phyloP scores from a whole-genome alignment of 1,140 invertebrate genomes.

The Andrena cerasifolii region DNA sequence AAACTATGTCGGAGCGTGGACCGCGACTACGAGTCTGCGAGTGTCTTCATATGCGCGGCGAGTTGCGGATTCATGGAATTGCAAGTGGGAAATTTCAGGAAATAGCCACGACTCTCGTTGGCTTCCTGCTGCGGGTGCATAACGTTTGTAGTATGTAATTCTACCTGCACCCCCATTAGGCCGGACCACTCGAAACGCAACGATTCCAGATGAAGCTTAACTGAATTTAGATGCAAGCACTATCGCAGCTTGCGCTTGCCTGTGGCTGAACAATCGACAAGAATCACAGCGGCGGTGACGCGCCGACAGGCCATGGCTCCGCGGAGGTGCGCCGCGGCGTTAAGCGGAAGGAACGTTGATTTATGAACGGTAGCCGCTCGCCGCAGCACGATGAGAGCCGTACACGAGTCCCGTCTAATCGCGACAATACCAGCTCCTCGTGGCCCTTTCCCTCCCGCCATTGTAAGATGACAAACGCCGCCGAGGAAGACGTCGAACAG shows the following conservation, averaged over 20 bases:
- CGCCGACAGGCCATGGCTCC: background rate
- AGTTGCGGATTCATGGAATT: too few species aligned
- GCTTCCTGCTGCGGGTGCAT: too few species aligned
- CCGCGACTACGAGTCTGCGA: too few species aligned
- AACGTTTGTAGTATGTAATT: too few species aligned
- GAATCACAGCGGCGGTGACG: constrained; percentile 17
- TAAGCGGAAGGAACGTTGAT: constrained; percentile 71
- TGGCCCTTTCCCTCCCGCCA: background rate
- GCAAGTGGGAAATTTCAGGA: too few species aligned
- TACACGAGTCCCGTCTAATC: constrained; percentile 53
- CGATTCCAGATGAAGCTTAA: too few species aligned
- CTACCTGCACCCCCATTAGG: too few species aligned
- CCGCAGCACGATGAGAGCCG: constrained; percentile 8
- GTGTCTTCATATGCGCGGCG: too few species aligned
- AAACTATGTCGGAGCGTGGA: too few species aligned
- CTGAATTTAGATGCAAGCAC: too few species aligned
- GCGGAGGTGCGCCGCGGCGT: constrained; percentile 29
- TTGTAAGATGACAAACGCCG: constrained; percentile 24
- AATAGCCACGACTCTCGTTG: too few species aligned
- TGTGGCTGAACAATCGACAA: constrained; percentile 12
- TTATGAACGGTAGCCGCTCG: constrained; percentile 61
- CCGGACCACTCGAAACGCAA: too few species aligned
- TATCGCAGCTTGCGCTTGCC: constrained; percentile 2
- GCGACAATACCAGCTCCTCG: constrained; percentile 52
- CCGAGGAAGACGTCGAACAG: constrained; percentile 29